Conservation (phyloP, 2,113 vertebrate genomes). For the Amia ocellicauda region DNA sequence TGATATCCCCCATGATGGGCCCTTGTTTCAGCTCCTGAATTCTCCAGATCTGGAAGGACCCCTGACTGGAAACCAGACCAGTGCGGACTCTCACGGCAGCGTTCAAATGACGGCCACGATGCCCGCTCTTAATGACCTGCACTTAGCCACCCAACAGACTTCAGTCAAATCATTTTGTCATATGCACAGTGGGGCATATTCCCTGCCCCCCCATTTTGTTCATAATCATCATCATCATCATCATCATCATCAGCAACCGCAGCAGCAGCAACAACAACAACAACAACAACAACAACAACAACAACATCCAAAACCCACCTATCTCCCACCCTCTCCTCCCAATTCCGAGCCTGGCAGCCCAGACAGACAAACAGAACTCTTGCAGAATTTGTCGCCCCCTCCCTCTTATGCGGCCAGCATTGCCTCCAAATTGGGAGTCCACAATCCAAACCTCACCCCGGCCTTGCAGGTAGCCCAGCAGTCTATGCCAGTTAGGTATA, state of each 20-base stretch:
- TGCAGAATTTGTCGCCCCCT: constrained; percentile 86
- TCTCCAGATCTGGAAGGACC: constrained; percentile 84
- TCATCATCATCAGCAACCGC: no score
- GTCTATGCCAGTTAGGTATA: constrained; percentile 71
- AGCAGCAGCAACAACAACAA: constrained; percentile 35
- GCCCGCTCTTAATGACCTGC: constrained; percentile 70
- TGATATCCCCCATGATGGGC: constrained; percentile 81
- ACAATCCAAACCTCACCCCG: constrained; percentile 66
- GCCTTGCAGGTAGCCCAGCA: constrained; percentile 70
- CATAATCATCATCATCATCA: no score
- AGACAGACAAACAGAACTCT: constrained; percentile 81
- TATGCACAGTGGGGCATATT: constrained; percentile 70
- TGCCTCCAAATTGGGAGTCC: constrained; percentile 83
- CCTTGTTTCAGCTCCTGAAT: constrained; percentile 87
- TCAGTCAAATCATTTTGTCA: constrained; percentile 68
- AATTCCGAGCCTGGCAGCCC: constrained; percentile 93
- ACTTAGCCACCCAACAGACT: constrained; percentile 64
- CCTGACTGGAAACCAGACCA: constrained; percentile 65
- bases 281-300: no score
- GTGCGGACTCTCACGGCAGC: constrained; percentile 69
- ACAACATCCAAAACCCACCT: constrained; percentile 69
- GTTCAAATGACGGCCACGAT: constrained; percentile 69
- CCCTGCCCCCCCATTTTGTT: constrained; percentile 67
- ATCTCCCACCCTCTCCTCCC: constrained; percentile 90
- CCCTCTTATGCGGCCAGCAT: constrained; percentile 90